A percentile compares a stretch with the other conserved stretches of the same genome.
These are phyloP conservation scores for Miltochrista miniata DNA, from an alignment of 2,888 invertebrate species.

Conservation along the genomic window DNA sequence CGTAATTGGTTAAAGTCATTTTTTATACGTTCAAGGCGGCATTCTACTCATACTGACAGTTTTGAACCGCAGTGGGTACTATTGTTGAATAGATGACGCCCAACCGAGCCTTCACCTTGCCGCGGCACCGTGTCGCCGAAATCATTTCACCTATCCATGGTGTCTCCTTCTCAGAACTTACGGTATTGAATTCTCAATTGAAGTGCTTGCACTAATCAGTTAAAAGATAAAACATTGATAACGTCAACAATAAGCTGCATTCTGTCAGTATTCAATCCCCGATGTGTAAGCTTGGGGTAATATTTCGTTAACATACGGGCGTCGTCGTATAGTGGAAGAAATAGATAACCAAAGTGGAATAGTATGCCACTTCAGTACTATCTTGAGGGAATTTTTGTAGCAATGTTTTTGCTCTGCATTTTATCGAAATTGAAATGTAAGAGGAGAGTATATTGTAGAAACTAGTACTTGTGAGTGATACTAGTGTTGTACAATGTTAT, in stretches of 20 bases:
- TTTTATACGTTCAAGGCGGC: constrained; percentile 57
- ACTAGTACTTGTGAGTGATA: too few relatives aligned
- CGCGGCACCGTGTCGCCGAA: constrained; percentile 34
- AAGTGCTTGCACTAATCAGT: neutral
- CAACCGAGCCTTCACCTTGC: constrained; percentile 71
- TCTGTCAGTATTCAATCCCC: neutral
- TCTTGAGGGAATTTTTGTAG: too few relatives aligned
- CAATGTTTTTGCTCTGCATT: too few relatives aligned
- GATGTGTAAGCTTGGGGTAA: neutral
- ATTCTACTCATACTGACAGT: constrained; percentile 38
- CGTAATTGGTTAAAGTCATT: constrained; percentile 73
- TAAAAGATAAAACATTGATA: constrained; percentile 17
- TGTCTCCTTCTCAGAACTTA: constrained; percentile 46
- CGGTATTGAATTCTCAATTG: constrained; percentile 13
- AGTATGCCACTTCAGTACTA: too few relatives aligned
- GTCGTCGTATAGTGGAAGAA: too few relatives aligned
- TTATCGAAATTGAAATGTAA: too few relatives aligned
- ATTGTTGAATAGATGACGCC: constrained; percentile 55
- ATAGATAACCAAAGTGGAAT: too few relatives aligned
- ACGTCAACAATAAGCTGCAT: neutral
- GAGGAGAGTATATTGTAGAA: too few relatives aligned
- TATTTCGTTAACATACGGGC: neutral
- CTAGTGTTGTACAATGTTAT: too few relatives aligned
- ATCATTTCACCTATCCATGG: constrained; percentile 52
- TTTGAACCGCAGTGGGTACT: constrained; percentile 65